A percentile compares a stretch with the other conserved stretches of the same genome.
Conservation (phyloP, 2,797 vertebrate genomes). For the Thunnus albacares region DNA sequence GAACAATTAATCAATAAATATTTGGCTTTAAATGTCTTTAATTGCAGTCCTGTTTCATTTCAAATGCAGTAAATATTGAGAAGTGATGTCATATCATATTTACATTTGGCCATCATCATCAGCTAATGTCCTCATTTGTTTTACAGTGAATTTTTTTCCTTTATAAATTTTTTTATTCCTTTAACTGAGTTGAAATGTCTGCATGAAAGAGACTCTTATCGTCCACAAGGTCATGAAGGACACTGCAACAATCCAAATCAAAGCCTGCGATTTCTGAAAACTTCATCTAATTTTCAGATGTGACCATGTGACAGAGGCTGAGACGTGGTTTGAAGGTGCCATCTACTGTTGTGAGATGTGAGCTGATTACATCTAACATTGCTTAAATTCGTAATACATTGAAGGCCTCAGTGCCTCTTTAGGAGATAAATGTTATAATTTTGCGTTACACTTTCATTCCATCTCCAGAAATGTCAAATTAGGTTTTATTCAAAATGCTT, state of each 20-base stretch:
- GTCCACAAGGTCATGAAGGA: conserved; percentile 52
- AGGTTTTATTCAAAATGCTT: conserved; percentile 22
- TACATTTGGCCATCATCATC: neutral
- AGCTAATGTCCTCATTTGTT: conserved; percentile 9
- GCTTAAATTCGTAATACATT: neutral
- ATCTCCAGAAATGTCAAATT: conserved; percentile 11
- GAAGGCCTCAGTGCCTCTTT: neutral
- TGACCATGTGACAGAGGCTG: conserved; percentile 12
- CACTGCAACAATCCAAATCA: conserved; percentile 54
- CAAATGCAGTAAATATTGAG: neutral
- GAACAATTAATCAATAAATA: neutral
- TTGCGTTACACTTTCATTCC: neutral
- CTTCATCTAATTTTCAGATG: neutral
- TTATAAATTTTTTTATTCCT: neutral
- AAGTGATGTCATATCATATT: neutral
- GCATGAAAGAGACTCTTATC: neutral
- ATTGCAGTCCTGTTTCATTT: neutral
- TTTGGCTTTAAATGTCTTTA: too few species aligned
- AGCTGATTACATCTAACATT: neutral
- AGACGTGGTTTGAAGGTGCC: conserved; percentile 34
- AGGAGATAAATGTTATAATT: neutral
- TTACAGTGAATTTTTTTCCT: conserved; percentile 2
- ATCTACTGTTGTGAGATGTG: conserved; percentile 30
- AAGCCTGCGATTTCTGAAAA: conserved; percentile 37
- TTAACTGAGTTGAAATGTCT: conserved; percentile 4